phyloP scores from a whole-genome alignment of 2,888 invertebrate genomes.

The Entomobrya multifasciata region DNA sequence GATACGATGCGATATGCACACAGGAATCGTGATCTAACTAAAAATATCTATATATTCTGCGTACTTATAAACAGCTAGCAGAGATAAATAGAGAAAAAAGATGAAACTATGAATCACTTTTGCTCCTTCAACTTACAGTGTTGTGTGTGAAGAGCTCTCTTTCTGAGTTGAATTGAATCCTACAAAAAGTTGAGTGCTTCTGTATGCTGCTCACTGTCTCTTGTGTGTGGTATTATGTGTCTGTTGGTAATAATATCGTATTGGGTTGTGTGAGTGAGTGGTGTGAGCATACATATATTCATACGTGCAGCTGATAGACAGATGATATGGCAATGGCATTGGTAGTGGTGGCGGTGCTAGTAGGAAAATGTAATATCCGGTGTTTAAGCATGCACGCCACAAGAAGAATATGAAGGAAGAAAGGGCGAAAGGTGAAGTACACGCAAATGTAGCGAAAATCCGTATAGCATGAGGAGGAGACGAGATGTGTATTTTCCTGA shows the following conservation, averaged over 20 bases:
- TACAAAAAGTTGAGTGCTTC: slow-evolving; percentile 18
- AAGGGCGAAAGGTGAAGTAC: slow-evolving; percentile 51
- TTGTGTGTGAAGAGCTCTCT: slow-evolving; percentile 25
- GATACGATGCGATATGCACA: too few species aligned
- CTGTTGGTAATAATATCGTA: too few species aligned
- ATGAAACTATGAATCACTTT: slow-evolving; percentile 21
- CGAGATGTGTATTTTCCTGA: background rate
- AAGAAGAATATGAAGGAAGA: background rate
- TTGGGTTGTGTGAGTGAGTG: too few species aligned
- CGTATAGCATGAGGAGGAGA: background rate
- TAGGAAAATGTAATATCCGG: slow-evolving; percentile 61
- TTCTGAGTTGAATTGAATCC: background rate
- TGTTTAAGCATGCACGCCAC: slow-evolving; percentile 36
- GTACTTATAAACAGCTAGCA: too few species aligned
- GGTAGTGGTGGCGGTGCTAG: background rate
- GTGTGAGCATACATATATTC: too few species aligned
- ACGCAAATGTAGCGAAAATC: slow-evolving; percentile 27
- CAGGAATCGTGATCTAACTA: too few species aligned
- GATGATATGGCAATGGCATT: too few species aligned
- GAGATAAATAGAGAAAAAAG: too few species aligned
- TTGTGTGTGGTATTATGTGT: too few species aligned
- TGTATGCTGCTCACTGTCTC: background rate
- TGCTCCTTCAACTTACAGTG: background rate
- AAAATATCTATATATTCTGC: too few species aligned
- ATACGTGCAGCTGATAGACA: too few species aligned